phyloP scores from a whole-genome alignment of 2,797 vertebrate genomes.

The Dallia pectoralis region DNA sequence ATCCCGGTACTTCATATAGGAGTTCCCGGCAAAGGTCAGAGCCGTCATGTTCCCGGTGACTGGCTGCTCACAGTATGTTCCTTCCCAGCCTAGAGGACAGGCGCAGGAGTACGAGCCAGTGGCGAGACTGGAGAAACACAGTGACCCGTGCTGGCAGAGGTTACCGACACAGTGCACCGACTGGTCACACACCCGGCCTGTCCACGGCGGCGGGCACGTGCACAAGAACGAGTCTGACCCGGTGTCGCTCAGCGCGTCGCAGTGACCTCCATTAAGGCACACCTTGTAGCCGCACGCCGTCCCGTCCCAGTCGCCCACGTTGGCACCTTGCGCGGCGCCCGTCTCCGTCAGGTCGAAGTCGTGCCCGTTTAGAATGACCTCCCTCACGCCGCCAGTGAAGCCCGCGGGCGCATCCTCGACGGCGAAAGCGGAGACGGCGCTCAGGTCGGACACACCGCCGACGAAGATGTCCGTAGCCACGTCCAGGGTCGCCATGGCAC shows the following conservation, averaged over 20 bases:
- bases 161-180: slow-evolving; percentile 71
- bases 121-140: slow-evolving; percentile 65
- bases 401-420: slow-evolving; percentile 69
- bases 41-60: slow-evolving; percentile 65
- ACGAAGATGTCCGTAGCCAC: slow-evolving; percentile 76
- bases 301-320: slow-evolving; percentile 85
- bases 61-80: slow-evolving; percentile 71
- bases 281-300: slow-evolving; percentile 80
- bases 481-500: slow-evolving; percentile 76
- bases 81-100: slow-evolving; percentile 79
- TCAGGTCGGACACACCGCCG: slow-evolving; percentile 79
- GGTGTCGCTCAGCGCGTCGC: slow-evolving; percentile 46
- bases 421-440: slow-evolving; percentile 69
- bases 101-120: slow-evolving; percentile 73
- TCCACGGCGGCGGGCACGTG: slow-evolving; percentile 73
- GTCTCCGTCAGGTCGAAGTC: slow-evolving; percentile 78
- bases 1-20: slow-evolving; percentile 82
- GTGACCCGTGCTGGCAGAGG: slow-evolving; percentile 70
- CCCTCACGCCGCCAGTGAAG: slow-evolving; percentile 81
- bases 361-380: slow-evolving; percentile 73
- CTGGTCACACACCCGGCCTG: slow-evolving; percentile 73
- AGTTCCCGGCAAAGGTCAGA: slow-evolving; percentile 77
- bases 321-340: slow-evolving; percentile 74
- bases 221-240: slow-evolving; percentile 70
- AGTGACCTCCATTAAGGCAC: slow-evolving; percentile 78